phyloP scores from a whole-genome alignment of 2,113 vertebrate species.

The Raja brachyura region DNA sequence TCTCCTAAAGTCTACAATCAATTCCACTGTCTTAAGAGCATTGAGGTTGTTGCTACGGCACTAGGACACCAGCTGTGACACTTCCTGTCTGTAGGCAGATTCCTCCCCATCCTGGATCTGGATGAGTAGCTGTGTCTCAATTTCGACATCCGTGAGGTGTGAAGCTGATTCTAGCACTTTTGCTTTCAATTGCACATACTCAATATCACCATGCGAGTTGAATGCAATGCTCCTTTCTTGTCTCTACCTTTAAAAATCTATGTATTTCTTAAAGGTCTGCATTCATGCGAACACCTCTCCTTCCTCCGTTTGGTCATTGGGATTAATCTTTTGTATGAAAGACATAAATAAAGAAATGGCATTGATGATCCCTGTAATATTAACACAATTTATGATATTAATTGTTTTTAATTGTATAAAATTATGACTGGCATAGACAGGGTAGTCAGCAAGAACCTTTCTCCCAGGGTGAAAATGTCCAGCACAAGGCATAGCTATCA shows the following conservation, averaged over 20 bases:
- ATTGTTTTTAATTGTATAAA: neutral
- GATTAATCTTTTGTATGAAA: neutral
- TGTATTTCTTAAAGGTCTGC: neutral
- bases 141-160: neutral
- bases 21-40: too few species aligned
- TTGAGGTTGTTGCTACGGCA: too few species aligned
- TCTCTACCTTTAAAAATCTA: neutral
- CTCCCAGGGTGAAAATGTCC: too few species aligned
- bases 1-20: too few species aligned
- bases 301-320: neutral
- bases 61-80: too few species aligned
- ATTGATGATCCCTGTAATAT: neutral
- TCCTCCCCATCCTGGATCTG: too few species aligned
- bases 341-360: neutral
- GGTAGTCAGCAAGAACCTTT: too few species aligned
- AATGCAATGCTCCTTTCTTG: neutral
- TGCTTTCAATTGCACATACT: neutral
- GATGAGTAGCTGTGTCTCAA: neutral
- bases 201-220: neutral
- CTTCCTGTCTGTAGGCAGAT: too few species aligned
- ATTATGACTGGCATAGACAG: too few species aligned
- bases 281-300: neutral
- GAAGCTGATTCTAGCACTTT: neutral
- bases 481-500: too few species aligned
- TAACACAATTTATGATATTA: neutral